A percentile compares a stretch with the other conserved stretches of the same genome.
These are phyloP conservation scores for Germaria angustata DNA, from an alignment of 2,888 invertebrate genomes.

Conservation along the genomic window DNA sequence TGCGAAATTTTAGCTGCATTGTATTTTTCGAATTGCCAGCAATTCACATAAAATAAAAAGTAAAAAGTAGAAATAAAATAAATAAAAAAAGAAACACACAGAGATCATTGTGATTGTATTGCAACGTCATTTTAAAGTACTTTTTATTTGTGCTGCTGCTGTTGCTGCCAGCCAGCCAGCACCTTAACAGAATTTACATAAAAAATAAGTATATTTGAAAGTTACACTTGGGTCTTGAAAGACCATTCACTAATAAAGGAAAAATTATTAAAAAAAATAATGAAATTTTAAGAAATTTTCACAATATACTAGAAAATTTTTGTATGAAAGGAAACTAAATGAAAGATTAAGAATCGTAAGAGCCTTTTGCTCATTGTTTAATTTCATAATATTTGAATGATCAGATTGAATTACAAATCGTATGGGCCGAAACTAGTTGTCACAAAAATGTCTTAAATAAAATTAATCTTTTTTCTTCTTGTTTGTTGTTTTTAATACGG, in stretches of 20 bases:
- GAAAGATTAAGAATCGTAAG: no score
- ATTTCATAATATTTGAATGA: no score
- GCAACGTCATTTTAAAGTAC: slow-evolving; percentile 55
- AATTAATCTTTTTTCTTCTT: no score
- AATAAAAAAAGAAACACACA: slow-evolving; percentile 23
- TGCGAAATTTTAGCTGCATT: slow-evolving; percentile 34
- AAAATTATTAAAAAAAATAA: no score
- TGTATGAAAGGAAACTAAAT: no score
- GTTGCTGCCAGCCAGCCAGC: slow-evolving; percentile 7
- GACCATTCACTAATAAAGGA: neutral
- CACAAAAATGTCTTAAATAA: no score
- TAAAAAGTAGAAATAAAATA: neutral
- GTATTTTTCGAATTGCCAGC: slow-evolving; percentile 31
- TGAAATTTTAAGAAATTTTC: no score
- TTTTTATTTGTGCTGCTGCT: slow-evolving; percentile 16
- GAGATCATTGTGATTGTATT: slow-evolving; percentile 56
- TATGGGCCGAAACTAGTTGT: no score
- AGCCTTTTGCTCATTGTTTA: no score
- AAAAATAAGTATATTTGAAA: neutral
- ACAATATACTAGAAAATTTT: no score
- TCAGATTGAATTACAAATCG: no score
- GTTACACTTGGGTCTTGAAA: slow-evolving; percentile 12
- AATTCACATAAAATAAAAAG: slow-evolving; percentile 41
- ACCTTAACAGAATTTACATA: slow-evolving; percentile 10
- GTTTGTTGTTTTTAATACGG: no score